phyloP scores from a whole-genome alignment of 2,888 invertebrate species.

The Elegia similella region DNA sequence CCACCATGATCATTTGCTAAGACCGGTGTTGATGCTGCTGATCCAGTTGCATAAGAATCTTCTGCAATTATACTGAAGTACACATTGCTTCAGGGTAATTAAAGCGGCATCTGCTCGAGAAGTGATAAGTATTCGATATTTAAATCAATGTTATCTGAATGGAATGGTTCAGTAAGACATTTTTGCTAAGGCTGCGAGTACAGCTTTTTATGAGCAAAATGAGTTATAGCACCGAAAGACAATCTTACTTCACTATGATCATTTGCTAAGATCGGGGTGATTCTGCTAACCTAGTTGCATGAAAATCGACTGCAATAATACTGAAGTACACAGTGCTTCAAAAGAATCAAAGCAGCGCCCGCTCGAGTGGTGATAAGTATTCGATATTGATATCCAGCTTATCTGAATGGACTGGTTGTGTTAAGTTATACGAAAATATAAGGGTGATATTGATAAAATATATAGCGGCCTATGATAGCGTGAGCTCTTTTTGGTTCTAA shows the following conservation, averaged over 20 bases:
- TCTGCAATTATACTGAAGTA: conserved; percentile 1
- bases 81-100: conserved; percentile 36
- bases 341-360: conserved; percentile 56
- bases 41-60: too few species aligned
- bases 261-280: too few species aligned
- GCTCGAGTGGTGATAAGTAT: conserved; percentile 40
- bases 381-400: conserved; percentile 29
- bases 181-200: too few species aligned
- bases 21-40: too few species aligned
- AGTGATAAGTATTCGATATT: conserved; percentile 28
- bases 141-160: conserved; percentile 21
- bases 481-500: too few species aligned
- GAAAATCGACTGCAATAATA: conserved; percentile 11
- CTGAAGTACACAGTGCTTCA: conserved; percentile 6
- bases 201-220: too few species aligned
- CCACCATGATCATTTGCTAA: too few species aligned
- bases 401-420: conserved; percentile 5
- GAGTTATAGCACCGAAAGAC: too few species aligned
- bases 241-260: too few species aligned
- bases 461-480: too few species aligned
- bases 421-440: neutral
- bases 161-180: too few species aligned
- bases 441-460: neutral
- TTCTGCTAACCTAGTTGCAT: too few species aligned
- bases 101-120: conserved; percentile 57